These are phyloP conservation scores for Chloroclysta siterata DNA, from an alignment of 2,888 invertebrate genomes.

Conservation along the genomic window DNA sequence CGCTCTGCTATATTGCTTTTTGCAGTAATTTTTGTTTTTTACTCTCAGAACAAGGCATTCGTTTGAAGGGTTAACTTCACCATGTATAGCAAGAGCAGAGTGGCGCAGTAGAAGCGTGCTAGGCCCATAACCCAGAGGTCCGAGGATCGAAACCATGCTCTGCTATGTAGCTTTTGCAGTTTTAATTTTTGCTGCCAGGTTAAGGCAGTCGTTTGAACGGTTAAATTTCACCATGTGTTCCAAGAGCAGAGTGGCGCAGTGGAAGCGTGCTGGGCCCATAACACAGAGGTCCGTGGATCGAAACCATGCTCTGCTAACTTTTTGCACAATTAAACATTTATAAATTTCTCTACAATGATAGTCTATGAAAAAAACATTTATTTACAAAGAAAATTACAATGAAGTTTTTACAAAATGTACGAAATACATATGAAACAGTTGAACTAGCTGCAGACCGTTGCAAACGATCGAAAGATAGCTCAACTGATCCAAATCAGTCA, in stretches of 20 bases:
- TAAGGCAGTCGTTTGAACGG: not conserved
- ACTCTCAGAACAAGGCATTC: not conserved
- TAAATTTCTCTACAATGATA: too few species aligned
- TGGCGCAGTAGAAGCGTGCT: conserved; percentile 94
- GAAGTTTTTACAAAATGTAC: too few species aligned
- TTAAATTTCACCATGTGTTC: too few species aligned
- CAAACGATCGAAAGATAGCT: too few species aligned
- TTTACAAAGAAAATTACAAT: too few species aligned
- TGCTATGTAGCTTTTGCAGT: conserved; percentile 71
- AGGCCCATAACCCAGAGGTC: conserved; percentile 95
- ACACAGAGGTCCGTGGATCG: conserved; percentile 97
- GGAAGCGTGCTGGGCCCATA: conserved; percentile 94
- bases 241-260: conserved; percentile 90
- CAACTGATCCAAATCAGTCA: too few species aligned
- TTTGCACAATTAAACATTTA: too few species aligned
- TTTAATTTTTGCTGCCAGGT: not conserved
- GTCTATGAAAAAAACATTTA: too few species aligned
- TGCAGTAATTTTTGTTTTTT: not conserved
- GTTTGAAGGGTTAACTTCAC: not conserved
- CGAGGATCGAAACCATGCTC: conserved; percentile 95
- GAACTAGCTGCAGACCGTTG: too few species aligned
- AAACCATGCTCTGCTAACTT: conserved; percentile 91
- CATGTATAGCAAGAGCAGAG: conserved; percentile 82
- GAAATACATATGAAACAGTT: too few species aligned
- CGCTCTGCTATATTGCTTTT: conserved; percentile 86